A percentile compares a stretch with the other conserved stretches of the same genome.
Evolutionary conservation across 2,888 invertebrate species (phyloP).

Genomic region (Toxonevra muliebris): DNA sequence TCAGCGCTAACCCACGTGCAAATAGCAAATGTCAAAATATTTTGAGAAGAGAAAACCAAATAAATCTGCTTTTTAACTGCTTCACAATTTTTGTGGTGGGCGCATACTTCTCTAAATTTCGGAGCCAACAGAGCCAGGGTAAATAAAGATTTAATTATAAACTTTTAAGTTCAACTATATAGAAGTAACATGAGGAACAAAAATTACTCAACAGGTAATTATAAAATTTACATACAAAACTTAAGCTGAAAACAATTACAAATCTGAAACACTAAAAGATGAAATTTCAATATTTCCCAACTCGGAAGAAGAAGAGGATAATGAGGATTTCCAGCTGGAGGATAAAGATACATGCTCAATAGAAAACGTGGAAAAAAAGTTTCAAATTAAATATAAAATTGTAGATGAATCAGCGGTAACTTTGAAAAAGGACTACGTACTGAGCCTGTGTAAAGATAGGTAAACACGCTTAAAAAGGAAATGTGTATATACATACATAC

Average conservation of each 20-base stretch:
- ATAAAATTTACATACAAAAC: no score
- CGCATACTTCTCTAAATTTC: no score
- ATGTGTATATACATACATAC: neutral
- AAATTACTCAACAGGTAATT: neutral
- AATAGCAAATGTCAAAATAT: no score
- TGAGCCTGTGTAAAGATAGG: constrained; percentile 70
- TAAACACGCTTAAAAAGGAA: constrained; percentile 47
- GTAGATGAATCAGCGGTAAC: constrained; percentile 68
- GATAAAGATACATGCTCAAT: constrained; percentile 57
- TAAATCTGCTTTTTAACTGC: no score
- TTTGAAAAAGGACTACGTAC: constrained; percentile 70
- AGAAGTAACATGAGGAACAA: neutral
- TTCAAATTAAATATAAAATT: constrained; percentile 51
- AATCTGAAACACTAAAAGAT: neutral
- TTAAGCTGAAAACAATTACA: neutral
- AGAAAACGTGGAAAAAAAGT: constrained; percentile 51
- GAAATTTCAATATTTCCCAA: neutral
- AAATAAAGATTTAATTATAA: no score
- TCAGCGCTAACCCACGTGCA: no score
- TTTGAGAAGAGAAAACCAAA: no score
- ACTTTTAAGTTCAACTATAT: no score
- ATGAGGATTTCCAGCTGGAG: constrained; percentile 40
- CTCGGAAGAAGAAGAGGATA: constrained; percentile 47
- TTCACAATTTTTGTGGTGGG: no score
- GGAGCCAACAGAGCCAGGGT: no score